A percentile compares a stretch with the other conserved stretches of the same genome.
Conservation (phyloP, 2,888 invertebrate species). For the Troides helena region DNA sequence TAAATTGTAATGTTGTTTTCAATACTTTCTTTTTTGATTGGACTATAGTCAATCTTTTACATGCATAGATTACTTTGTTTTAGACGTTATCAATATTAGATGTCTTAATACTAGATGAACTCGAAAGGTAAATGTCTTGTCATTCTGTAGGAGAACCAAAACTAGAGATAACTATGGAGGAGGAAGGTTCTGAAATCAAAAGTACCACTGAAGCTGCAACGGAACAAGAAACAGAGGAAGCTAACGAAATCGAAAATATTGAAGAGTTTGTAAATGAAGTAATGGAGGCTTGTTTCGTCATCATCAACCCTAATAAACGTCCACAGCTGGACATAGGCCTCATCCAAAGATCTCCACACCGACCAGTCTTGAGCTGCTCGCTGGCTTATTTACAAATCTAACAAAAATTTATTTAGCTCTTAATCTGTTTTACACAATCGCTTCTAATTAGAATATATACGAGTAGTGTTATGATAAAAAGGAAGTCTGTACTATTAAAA, state of each 20-base stretch:
- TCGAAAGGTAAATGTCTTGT: not conserved
- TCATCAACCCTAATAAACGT: too few relatives aligned
- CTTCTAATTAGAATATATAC: not conserved
- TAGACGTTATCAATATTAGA: not conserved
- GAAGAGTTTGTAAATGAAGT: slow-evolving; percentile 47
- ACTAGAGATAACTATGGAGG: slow-evolving; percentile 22
- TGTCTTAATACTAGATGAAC: not conserved
- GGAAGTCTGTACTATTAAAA: not conserved
- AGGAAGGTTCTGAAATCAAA: slow-evolving; percentile 30
- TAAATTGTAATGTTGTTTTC: not conserved
- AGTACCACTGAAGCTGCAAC: slow-evolving; percentile 28
- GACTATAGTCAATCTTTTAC: not conserved
- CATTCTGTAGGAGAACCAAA: slow-evolving; percentile 42
- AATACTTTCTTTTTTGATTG: not conserved
- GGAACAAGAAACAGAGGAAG: slow-evolving; percentile 31
- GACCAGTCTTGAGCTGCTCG: too few relatives aligned
- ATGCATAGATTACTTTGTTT: not conserved
- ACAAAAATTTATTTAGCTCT: not conserved
- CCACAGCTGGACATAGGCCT: too few relatives aligned
- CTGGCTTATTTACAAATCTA: not conserved
- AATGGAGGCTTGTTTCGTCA: slow-evolving; percentile 32
- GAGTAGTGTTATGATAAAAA: not conserved
- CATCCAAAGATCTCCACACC: too few relatives aligned
- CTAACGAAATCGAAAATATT: slow-evolving; percentile 33
- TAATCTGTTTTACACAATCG: not conserved